Percentiles rank a stretch among this genome's conserved stretches.
phyloP scores from a whole-genome alignment of 2,888 invertebrate genomes.

The Hirtodrosophila cameraria region DNA sequence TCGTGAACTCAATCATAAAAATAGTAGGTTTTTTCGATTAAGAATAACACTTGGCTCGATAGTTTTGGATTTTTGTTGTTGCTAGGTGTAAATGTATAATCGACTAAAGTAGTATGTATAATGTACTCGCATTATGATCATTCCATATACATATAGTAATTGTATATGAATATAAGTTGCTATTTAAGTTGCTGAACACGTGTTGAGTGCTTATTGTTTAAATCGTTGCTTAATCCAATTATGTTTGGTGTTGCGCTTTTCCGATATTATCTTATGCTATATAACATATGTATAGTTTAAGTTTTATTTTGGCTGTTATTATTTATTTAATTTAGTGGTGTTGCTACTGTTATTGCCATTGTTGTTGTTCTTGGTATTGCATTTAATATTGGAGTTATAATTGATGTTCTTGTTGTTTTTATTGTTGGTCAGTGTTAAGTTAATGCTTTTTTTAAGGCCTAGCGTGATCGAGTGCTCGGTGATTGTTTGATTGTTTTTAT shows the following conservation, averaged over 20 bases:
- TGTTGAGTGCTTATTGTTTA: conserved; percentile 61
- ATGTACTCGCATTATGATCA: background rate
- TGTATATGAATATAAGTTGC: conserved; percentile 19
- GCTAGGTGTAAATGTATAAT: too few species aligned
- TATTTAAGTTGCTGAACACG: conserved; percentile 53
- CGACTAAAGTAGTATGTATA: background rate
- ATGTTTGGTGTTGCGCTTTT: background rate
- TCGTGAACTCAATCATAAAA: too few species aligned
- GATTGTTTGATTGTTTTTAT: background rate
- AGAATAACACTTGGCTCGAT: conserved; percentile 5
- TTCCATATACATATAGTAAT: too few species aligned
- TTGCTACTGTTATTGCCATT: too few species aligned
- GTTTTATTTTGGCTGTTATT: too few species aligned
- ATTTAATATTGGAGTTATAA: background rate
- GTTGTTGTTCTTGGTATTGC: background rate
- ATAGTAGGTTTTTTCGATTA: conserved; percentile 19
- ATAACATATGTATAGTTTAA: too few species aligned
- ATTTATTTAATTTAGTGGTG: too few species aligned
- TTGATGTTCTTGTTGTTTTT: conserved; percentile 2
- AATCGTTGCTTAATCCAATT: conserved; percentile 27
- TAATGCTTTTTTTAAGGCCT: conserved; percentile 33
- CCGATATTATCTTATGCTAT: too few species aligned
- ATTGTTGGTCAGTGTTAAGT: conserved; percentile 8
- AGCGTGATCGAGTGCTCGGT: conserved; percentile 17
- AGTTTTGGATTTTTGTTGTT: background rate